Conservation (phyloP, 2,113 vertebrate genomes). For the Rhea americana region DNA sequence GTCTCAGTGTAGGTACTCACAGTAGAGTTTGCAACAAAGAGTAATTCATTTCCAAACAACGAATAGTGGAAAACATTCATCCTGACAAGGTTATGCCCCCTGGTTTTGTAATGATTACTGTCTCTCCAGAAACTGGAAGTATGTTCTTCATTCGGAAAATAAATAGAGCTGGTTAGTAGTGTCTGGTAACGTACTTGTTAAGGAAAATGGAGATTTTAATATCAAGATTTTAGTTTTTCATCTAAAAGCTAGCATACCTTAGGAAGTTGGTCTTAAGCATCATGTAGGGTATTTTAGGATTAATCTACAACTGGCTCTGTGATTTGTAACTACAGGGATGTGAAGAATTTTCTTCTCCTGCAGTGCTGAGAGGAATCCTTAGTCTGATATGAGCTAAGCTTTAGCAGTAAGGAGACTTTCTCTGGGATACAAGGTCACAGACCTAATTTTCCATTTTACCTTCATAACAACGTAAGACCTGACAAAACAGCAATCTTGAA, state of each 20-base stretch:
- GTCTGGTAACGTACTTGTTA: neutral
- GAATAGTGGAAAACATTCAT: neutral
- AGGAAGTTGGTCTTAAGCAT: neutral
- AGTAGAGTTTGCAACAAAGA: neutral
- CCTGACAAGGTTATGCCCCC: accelerated
- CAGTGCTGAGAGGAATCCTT: neutral
- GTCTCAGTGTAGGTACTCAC: neutral
- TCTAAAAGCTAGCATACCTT: neutral
- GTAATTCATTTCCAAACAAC: neutral
- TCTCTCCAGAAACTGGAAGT: neutral
- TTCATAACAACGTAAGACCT: constrained; percentile 31
- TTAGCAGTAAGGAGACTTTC: neutral
- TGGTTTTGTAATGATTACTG: neutral
- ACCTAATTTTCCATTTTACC: constrained; percentile 37
- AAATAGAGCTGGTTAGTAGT: neutral
- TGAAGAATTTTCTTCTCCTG: neutral
- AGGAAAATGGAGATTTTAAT: neutral
- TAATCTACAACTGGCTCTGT: neutral
- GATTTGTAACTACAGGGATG: neutral
- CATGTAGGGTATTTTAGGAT: neutral
- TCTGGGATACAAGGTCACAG: neutral
- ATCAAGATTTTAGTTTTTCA: neutral
- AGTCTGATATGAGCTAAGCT: neutral
- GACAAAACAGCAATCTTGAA: constrained; percentile 28
- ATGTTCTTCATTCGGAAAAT: neutral